phyloP scores from a whole-genome alignment of 2,113 vertebrate genomes.

The Casuarius casuarius region DNA sequence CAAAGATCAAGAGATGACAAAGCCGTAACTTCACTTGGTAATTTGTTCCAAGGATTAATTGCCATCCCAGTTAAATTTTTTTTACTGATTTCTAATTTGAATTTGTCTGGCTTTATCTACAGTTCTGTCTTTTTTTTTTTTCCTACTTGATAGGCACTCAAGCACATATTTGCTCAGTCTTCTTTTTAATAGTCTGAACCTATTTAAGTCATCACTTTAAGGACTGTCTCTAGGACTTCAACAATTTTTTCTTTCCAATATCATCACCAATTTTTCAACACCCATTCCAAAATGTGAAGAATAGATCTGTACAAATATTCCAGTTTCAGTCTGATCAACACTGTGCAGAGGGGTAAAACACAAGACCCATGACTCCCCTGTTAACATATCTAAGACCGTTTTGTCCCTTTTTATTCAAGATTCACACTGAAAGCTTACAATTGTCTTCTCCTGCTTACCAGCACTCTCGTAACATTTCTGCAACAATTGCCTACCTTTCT shows the following conservation, averaged over 20 bases:
- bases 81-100: conserved; percentile 6
- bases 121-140: neutral
- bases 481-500: neutral
- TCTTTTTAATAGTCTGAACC: neutral
- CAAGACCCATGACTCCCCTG: neutral
- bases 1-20: neutral
- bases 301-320: neutral
- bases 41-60: neutral
- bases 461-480: neutral
- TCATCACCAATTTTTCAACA: neutral
- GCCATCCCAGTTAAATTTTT: neutral
- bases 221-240: neutral
- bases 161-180: neutral
- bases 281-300: neutral
- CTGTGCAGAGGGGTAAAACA: neutral
- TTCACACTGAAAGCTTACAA: neutral
- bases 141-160: neutral
- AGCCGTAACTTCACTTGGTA: neutral
- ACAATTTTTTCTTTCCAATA: neutral
- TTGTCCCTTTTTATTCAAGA: neutral
- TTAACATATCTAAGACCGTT: neutral
- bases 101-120: neutral
- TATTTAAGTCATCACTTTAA: neutral
- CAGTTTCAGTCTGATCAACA: neutral
- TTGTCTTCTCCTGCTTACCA: neutral